These are phyloP conservation scores for Dasyurus viverrinus DNA, from an alignment of 2,113 vertebrate species.

Conservation along the genomic window DNA sequence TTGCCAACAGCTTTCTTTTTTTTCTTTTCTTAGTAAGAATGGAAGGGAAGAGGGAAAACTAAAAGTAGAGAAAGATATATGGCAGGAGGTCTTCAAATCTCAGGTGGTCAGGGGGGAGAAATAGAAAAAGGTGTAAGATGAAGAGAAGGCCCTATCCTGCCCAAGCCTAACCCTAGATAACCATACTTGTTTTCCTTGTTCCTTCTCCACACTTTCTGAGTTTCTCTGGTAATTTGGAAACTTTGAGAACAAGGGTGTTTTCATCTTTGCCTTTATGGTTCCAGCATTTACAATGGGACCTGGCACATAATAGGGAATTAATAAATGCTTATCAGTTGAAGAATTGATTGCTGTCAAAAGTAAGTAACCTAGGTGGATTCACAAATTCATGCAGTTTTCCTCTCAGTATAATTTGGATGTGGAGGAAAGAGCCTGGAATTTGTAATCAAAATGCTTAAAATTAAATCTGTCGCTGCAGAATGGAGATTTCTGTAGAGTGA, in stretches of 20 bases:
- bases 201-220: not conserved
- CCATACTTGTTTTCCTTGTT: not conserved
- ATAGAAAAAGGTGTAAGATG: not conserved
- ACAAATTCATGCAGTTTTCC: not conserved
- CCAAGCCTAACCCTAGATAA: not conserved
- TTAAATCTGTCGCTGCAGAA: not conserved
- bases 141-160: not conserved
- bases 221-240: too few species aligned
- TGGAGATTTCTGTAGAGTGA: not conserved
- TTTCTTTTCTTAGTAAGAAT: not conserved
- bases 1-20: not conserved
- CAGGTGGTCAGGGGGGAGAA: not conserved
- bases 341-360: not conserved
- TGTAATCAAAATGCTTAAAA: not conserved
- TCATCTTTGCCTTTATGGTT: not conserved
- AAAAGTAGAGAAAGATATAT: not conserved
- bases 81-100: not conserved
- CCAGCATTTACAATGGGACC: not conserved
- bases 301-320: not conserved
- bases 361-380: not conserved
- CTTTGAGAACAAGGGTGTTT: not conserved
- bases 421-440: not conserved
- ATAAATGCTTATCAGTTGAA: not conserved
- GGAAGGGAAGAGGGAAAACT: not conserved
- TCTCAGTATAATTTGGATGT: not conserved